Percentiles rank a stretch among this genome's conserved stretches.
Conservation (phyloP, 1,140 invertebrate species). For the Schlechtendalia chinensis region DNA sequence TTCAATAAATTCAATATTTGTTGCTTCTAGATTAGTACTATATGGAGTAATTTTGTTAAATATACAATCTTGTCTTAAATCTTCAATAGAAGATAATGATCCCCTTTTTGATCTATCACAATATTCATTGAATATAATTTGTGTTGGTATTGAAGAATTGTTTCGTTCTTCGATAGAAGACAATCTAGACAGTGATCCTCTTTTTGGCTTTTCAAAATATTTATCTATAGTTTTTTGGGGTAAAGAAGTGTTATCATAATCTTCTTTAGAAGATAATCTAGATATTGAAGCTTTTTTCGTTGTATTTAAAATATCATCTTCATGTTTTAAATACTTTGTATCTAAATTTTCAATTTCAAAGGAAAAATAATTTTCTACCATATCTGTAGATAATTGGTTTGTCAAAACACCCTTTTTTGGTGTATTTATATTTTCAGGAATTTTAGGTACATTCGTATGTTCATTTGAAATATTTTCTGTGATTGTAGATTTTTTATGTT, state of each 20-base stretch:
- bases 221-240: neutral
- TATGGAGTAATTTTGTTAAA: neutral
- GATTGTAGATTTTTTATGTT: neutral
- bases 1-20: neutral
- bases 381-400: neutral
- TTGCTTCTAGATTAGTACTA: neutral
- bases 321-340: slow-evolving; percentile 15
- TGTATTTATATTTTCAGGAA: neutral
- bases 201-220: slow-evolving; percentile 23
- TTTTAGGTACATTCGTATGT: neutral
- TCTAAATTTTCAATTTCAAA: neutral
- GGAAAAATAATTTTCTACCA: neutral
- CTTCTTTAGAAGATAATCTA: slow-evolving; percentile 18
- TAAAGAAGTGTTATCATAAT: neutral
- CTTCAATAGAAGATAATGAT: slow-evolving; percentile 12
- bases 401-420: neutral
- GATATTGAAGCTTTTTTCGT: neutral
- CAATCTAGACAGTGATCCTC: neutral
- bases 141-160: neutral
- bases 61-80: neutral
- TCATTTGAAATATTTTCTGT: neutral
- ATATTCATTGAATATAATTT: neutral
- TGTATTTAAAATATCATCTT: neutral
- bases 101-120: neutral
- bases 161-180: neutral